Percentiles rank a stretch among this genome's conserved stretches.
These are phyloP conservation scores for Cyclargus thomasi DNA, from an alignment of 1,140 invertebrate genomes.

Conservation along the genomic window DNA sequence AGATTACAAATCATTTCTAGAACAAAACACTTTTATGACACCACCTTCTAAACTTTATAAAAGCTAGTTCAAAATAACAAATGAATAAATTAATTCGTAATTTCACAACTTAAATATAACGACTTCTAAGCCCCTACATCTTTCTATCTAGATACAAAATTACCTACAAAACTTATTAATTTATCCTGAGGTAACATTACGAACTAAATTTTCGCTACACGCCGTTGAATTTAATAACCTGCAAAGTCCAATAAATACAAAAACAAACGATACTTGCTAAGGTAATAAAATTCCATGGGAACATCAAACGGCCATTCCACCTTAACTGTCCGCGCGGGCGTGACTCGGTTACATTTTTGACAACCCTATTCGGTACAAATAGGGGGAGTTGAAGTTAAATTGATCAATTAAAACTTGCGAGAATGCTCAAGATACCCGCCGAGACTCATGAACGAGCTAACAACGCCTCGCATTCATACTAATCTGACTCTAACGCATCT, in stretches of 20 bases:
- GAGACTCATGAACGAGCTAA: constrained; percentile 25
- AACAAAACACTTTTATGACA: too few relatives aligned
- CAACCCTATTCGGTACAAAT: constrained; percentile 32
- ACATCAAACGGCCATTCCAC: neutral
- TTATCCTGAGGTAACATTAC: too few relatives aligned
- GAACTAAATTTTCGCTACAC: too few relatives aligned
- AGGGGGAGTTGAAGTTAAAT: constrained; percentile 49
- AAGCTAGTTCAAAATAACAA: too few relatives aligned
- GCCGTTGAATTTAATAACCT: neutral
- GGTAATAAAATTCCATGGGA: neutral
- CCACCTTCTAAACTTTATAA: too few relatives aligned
- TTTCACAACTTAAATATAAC: too few relatives aligned
- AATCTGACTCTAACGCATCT: constrained; percentile 14
- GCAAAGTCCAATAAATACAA: neutral
- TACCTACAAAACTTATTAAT: too few relatives aligned
- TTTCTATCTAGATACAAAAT: too few relatives aligned
- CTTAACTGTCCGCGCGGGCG: neutral
- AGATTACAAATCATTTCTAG: too few relatives aligned
- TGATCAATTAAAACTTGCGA: constrained; percentile 59
- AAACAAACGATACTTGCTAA: neutral
- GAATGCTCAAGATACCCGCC: constrained; percentile 30
- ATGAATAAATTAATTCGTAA: too few relatives aligned
- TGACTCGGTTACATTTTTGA: neutral
- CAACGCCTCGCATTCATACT: constrained; percentile 13
- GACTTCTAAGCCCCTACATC: too few relatives aligned